These are phyloP conservation scores for Micoletzkya japonica DNA, from an alignment of 2,888 invertebrate genomes.

Conservation along the genomic window DNA sequence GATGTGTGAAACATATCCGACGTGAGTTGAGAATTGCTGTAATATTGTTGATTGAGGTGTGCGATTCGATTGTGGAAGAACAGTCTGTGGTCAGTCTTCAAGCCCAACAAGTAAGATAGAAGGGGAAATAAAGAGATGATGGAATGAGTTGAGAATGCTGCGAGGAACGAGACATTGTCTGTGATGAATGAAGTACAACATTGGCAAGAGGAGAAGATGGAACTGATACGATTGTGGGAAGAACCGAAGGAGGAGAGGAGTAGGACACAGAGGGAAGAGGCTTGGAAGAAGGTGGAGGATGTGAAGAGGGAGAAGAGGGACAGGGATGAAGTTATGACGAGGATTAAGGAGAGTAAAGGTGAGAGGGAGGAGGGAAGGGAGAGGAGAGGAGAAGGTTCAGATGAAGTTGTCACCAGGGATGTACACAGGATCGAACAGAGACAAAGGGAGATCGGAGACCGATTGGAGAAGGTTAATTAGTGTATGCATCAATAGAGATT, in stretches of 20 bases:
- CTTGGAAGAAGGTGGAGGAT: constrained; percentile 26
- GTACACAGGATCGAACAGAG: neutral
- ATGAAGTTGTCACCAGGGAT: neutral
- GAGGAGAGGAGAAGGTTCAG: neutral
- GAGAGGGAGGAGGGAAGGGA: constrained; percentile 32
- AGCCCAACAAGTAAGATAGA: too few relatives aligned
- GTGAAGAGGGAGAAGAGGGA: constrained; percentile 32
- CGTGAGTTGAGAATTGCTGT: too few relatives aligned
- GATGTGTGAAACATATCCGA: too few relatives aligned
- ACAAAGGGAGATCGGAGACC: constrained; percentile 19
- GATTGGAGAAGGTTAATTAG: constrained; percentile 5
- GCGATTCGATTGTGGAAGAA: too few relatives aligned
- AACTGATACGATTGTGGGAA: constrained; percentile 35
- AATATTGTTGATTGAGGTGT: too few relatives aligned
- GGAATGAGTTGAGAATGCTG: too few relatives aligned
- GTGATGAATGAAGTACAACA: constrained; percentile 42
- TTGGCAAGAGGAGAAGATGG: constrained; percentile 45
- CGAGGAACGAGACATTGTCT: too few relatives aligned
- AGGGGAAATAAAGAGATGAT: too few relatives aligned
- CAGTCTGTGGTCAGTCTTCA: too few relatives aligned
- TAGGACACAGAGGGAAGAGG: neutral
- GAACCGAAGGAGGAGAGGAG: too few relatives aligned
- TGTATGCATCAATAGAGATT: neutral
- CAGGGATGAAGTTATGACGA: constrained; percentile 34
- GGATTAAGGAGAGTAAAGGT: constrained; percentile 29